A percentile compares a stretch with the other conserved stretches of the same genome.
These are phyloP conservation scores for Fabriciana adippe DNA, from an alignment of 2,888 invertebrate species.

Conservation along the genomic window DNA sequence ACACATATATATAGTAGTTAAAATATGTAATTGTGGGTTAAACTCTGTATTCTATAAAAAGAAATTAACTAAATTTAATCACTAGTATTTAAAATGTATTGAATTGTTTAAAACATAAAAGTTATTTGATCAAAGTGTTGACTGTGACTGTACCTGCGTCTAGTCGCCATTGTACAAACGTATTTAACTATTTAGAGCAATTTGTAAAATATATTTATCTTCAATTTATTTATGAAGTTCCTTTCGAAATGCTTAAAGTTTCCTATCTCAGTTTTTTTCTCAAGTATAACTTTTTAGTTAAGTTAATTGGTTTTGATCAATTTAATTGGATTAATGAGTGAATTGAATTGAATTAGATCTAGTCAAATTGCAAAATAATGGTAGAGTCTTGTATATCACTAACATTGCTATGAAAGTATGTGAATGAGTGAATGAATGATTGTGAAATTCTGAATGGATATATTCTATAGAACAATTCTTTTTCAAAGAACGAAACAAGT, in stretches of 20 bases:
- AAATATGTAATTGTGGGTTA: too few relatives aligned
- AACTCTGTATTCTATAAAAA: too few relatives aligned
- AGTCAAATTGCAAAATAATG: constrained; percentile 1
- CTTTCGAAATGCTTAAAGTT: constrained; percentile 45
- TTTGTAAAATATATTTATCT: constrained; percentile 44
- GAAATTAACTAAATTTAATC: too few relatives aligned
- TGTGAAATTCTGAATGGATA: too few relatives aligned
- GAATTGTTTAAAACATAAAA: background rate
- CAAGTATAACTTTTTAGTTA: background rate
- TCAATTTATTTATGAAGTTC: constrained; percentile 53
- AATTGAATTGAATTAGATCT: background rate
- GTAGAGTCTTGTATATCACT: background rate
- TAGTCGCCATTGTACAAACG: constrained; percentile 52
- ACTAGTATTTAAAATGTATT: too few relatives aligned
- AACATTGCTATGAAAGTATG: too few relatives aligned
- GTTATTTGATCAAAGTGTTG: constrained; percentile 42
- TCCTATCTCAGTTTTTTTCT: too few relatives aligned
- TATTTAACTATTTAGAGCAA: constrained; percentile 49
- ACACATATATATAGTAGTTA: too few relatives aligned
- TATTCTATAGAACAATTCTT: too few relatives aligned
- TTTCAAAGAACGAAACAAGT: too few relatives aligned
- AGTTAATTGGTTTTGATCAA: background rate
- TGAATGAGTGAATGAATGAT: too few relatives aligned
- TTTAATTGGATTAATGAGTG: constrained; percentile 1
- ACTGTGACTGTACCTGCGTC: constrained; percentile 50